Evolutionary conservation across 2,113 vertebrate species (phyloP).

Genomic region (Ploceus nigricollis): DNA sequence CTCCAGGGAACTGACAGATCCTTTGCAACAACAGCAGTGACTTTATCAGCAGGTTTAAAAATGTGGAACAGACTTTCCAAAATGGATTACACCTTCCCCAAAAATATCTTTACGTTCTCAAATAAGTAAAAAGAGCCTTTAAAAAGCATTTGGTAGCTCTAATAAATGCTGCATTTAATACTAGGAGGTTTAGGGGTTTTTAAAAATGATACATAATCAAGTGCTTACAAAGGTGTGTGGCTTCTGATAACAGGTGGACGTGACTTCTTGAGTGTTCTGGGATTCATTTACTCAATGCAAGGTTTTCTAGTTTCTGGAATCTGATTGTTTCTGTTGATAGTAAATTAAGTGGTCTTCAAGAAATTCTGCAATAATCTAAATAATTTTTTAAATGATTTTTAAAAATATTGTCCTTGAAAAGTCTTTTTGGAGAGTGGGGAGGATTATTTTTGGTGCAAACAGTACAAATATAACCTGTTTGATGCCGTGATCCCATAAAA

Average conservation of each 20-base stretch:
- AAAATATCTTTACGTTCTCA: neutral
- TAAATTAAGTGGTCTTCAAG: neutral
- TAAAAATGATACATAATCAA: no score
- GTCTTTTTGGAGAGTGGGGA: neutral
- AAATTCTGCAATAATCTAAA: neutral
- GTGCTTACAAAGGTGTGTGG: neutral
- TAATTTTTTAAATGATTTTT: fast-evolving
- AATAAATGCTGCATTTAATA: neutral
- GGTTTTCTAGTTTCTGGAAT: neutral
- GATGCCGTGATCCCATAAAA: neutral
- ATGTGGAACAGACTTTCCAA: neutral
- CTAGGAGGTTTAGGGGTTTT: fast-evolving
- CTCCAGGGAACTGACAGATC: neutral
- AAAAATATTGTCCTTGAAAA: neutral
- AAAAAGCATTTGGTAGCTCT: neutral
- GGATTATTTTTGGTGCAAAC: neutral
- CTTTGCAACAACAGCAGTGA: neutral
- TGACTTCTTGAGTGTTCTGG: neutral
- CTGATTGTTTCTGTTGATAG: neutral
- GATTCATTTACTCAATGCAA: neutral
- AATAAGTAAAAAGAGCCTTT: neutral
- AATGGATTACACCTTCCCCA: neutral
- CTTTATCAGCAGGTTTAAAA: neutral
- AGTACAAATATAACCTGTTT: neutral
- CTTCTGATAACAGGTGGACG: neutral